Evolutionary conservation across 2,888 invertebrate species (phyloP).

Genomic region (Cryptocephalus primarius): DNA sequence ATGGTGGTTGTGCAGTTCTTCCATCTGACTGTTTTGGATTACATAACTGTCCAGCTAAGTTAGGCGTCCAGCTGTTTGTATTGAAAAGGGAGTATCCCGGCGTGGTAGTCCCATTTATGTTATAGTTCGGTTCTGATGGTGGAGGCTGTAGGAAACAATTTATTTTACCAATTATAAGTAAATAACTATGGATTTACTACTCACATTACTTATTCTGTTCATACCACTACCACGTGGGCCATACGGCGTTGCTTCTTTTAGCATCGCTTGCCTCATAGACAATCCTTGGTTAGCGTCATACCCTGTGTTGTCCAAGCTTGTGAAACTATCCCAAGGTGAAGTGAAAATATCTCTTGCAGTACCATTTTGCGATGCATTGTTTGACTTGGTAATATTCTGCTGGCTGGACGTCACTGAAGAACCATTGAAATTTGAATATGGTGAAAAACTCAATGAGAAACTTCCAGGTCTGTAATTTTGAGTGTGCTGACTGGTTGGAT

Average conservation of each 20-base stretch:
- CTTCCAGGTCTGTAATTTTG: slow-evolving; percentile 5
- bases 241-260: slow-evolving; percentile 27
- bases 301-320: slow-evolving; percentile 5
- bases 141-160: slow-evolving; percentile 4
- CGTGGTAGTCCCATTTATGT: slow-evolving; percentile 9
- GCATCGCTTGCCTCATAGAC: slow-evolving; percentile 34
- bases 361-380: neutral
- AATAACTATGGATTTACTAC: too few relatives aligned
- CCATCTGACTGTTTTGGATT: slow-evolving; percentile 10
- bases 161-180: too few relatives aligned
- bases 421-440: slow-evolving; percentile 5
- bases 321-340: slow-evolving; percentile 20
- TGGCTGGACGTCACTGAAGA: neutral
- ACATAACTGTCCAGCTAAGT: slow-evolving; percentile 27
- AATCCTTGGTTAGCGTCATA: slow-evolving; percentile 16
- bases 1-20: slow-evolving; percentile 46
- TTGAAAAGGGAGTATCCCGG: slow-evolving; percentile 36
- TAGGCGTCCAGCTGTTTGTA: slow-evolving; percentile 34
- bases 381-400: neutral
- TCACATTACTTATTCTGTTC: too few relatives aligned
- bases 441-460: slow-evolving; percentile 6
- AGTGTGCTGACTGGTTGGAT: slow-evolving; percentile 4
- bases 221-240: neutral
- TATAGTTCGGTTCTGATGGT: slow-evolving; percentile 8
- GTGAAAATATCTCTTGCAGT: slow-evolving; percentile 21